These are phyloP conservation scores for Pinna nobilis DNA, from an alignment of 1,140 invertebrate genomes.

Conservation along the genomic window DNA sequence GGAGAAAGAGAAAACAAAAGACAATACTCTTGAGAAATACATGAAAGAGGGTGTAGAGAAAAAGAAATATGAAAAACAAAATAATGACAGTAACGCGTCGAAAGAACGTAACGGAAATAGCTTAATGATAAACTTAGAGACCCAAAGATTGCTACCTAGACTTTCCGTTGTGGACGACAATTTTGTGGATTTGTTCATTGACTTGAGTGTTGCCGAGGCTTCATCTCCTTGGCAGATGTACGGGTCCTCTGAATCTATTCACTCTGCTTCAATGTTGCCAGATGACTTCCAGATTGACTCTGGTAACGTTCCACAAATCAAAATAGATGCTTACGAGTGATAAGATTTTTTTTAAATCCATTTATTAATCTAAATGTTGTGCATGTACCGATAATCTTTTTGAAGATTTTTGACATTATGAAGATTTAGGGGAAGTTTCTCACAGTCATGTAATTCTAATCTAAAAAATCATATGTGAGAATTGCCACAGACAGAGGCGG, in stretches of 20 bases:
- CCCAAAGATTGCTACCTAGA: not conserved
- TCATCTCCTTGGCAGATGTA: constrained; percentile 39
- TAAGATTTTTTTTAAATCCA: too few relatives aligned
- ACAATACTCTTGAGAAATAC: constrained; percentile 39
- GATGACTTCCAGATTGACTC: constrained; percentile 3
- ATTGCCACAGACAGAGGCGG: too few relatives aligned
- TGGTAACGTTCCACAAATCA: constrained; percentile 18
- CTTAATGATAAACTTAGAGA: not conserved
- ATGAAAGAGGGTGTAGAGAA: constrained; percentile 40
- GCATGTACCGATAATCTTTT: too few relatives aligned
- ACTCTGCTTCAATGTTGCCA: constrained; percentile 37
- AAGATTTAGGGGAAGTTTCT: too few relatives aligned
- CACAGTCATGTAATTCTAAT: too few relatives aligned
- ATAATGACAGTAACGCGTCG: not conserved
- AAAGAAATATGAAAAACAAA: constrained; percentile 22
- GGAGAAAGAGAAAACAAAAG: constrained; percentile 36
- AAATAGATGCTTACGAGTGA: constrained; percentile 2
- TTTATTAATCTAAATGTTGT: too few relatives aligned
- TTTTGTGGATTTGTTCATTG: constrained; percentile 65
- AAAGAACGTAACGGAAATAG: constrained; percentile 1
- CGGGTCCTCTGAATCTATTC: constrained; percentile 47
- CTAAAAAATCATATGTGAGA: too few relatives aligned
- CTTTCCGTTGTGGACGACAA: constrained; percentile 49
- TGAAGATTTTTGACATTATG: too few relatives aligned
- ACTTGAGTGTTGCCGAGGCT: constrained; percentile 56